Evolutionary conservation across 1,140 invertebrate species (phyloP).

Genomic region (Drosophila melanogaster): DNA sequence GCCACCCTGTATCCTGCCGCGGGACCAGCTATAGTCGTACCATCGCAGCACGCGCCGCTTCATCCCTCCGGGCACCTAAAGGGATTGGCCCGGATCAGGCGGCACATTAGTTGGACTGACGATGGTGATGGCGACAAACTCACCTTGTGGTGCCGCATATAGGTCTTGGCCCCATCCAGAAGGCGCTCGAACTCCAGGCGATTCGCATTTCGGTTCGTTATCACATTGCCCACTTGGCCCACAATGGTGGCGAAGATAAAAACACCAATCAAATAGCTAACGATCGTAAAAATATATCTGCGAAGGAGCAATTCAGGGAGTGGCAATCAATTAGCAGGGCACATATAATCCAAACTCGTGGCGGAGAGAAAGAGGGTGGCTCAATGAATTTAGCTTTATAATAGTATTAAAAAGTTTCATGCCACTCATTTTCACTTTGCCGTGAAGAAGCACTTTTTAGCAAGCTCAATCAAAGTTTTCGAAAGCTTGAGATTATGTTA

Average conservation of each 20-base stretch:
- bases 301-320: not conserved
- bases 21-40: constrained; percentile 99
- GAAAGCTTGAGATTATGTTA: constrained; percentile 81
- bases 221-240: constrained; percentile 98
- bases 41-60: constrained; percentile 96
- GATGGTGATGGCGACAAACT: not conserved
- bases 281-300: constrained; percentile 98
- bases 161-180: constrained; percentile 97
- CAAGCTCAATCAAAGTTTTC: constrained; percentile 86
- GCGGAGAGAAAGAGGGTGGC: not conserved
- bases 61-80: constrained; percentile 95
- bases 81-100: not conserved
- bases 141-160: constrained; percentile 98
- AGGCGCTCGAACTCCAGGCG: constrained; percentile 97
- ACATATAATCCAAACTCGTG: no score
- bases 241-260: constrained; percentile 99
- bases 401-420: no score
- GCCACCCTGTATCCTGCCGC: constrained; percentile 97
- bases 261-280: constrained; percentile 98
- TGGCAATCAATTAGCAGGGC: constrained; percentile 26
- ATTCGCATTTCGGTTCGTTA: constrained; percentile 98
- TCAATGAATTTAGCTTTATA: not conserved
- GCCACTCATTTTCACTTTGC: not conserved
- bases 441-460: constrained; percentile 3
- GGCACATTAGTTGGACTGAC: no score